Percentiles rank a stretch among this genome's conserved stretches.
These are phyloP conservation scores for Pogonomyrmex barbatus DNA, from an alignment of 1,140 invertebrate genomes.

Conservation along the genomic window DNA sequence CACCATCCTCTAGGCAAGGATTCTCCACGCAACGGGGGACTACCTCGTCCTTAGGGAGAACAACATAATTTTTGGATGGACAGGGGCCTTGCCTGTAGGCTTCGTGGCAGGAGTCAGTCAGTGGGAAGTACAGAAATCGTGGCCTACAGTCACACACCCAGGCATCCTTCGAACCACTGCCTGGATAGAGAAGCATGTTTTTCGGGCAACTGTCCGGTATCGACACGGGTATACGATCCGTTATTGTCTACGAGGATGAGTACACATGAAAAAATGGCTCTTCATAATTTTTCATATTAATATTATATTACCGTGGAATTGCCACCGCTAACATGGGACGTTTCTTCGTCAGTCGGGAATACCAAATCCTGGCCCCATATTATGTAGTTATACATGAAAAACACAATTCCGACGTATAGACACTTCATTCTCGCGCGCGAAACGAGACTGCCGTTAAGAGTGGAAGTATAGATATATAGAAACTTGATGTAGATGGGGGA, in stretches of 20 bases:
- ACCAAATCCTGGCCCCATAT: slow-evolving; percentile 75
- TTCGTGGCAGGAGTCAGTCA: slow-evolving; percentile 87
- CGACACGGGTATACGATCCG: slow-evolving; percentile 85
- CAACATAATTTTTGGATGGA: slow-evolving; percentile 85
- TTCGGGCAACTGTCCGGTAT: slow-evolving; percentile 87
- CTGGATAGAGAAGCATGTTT: slow-evolving; percentile 89
- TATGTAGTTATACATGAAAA: slow-evolving; percentile 56
- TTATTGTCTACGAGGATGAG: slow-evolving; percentile 67
- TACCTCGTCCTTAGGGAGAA: slow-evolving; percentile 85
- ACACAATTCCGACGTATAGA: slow-evolving; percentile 30
- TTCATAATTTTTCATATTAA: background rate
- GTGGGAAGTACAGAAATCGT: slow-evolving; percentile 88
- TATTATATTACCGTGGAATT: slow-evolving; percentile 65
- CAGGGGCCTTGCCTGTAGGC: slow-evolving; percentile 90
- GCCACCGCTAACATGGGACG: slow-evolving; percentile 67
- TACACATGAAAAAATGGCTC: background rate
- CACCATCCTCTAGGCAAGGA: slow-evolving; percentile 86
- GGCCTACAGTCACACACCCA: slow-evolving; percentile 90
- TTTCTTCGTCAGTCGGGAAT: slow-evolving; percentile 74
- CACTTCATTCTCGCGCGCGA: slow-evolving; percentile 63
- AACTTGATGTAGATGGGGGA: background rate
- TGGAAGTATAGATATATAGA: background rate
- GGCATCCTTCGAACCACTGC: slow-evolving; percentile 86
- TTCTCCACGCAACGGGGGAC: slow-evolving; percentile 88
- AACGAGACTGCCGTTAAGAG: background rate